Conservation (phyloP, 2,888 invertebrate species). For the Bombylius discolor region DNA sequence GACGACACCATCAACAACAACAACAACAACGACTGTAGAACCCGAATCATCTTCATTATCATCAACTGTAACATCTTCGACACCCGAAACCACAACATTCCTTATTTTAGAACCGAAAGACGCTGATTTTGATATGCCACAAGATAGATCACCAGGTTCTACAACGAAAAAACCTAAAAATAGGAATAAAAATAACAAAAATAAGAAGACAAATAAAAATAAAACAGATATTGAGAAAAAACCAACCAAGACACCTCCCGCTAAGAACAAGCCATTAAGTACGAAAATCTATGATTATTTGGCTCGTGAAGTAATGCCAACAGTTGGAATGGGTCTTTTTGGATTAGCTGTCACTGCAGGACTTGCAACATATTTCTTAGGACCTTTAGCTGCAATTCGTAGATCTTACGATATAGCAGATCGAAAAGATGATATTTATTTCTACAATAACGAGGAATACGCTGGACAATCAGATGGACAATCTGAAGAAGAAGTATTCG, state of each 20-base stretch:
- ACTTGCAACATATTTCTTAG: conserved; percentile 55
- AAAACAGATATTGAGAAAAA: conserved; percentile 14
- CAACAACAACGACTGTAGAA: background rate
- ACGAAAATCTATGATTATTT: conserved; percentile 66
- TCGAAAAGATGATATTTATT: conserved; percentile 49
- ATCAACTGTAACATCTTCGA: conserved; percentile 9
- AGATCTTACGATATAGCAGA: conserved; percentile 51
- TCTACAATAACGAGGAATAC: conserved; percentile 55
- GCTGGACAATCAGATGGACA: conserved; percentile 48
- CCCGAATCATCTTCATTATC: background rate
- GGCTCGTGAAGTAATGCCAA: conserved; percentile 68
- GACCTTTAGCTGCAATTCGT: conserved; percentile 56
- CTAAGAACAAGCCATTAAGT: conserved; percentile 45
- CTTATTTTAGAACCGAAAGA: conserved; percentile 19
- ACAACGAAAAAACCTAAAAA: conserved; percentile 17
- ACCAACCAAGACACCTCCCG: conserved; percentile 7
- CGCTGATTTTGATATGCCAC: conserved; percentile 19
- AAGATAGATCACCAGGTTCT: conserved; percentile 15
- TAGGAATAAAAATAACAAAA: conserved; percentile 9
- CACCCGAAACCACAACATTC: conserved; percentile 14
- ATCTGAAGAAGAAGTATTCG: conserved; percentile 63
- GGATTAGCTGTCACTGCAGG: conserved; percentile 62
- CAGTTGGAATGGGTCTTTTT: conserved; percentile 62
- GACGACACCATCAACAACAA: conserved; percentile 20
- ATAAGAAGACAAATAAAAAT: conserved; percentile 12